Evolutionary conservation across 2,113 vertebrate species (phyloP).

Genomic region (Scortum barcoo): DNA sequence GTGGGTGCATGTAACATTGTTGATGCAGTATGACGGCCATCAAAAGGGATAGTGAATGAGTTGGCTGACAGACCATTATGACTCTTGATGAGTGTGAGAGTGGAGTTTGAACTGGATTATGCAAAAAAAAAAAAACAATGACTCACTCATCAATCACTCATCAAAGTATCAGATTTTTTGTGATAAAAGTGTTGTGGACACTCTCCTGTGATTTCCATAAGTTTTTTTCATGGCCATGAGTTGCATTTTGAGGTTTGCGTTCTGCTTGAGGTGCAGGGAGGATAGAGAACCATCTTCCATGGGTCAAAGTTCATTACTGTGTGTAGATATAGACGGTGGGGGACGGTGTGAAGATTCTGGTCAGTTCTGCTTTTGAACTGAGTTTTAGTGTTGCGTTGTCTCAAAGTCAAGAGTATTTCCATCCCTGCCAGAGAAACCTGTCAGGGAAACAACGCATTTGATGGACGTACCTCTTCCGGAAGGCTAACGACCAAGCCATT

Average conservation of each 20-base stretch:
- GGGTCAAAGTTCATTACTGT: background rate
- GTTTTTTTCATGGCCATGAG: background rate
- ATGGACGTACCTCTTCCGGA: conserved; percentile 93
- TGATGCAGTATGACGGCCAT: conserved; percentile 1
- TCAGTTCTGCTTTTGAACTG: conserved; percentile 7
- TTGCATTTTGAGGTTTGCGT: background rate
- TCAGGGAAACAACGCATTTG: conserved; percentile 12
- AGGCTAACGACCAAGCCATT: conserved; percentile 96
- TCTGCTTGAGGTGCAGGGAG: background rate
- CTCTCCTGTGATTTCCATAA: background rate
- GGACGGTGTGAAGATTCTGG: background rate
- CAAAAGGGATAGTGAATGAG: background rate
- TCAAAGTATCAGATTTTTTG: too few species aligned
- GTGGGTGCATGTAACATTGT: background rate
- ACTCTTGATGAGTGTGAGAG: too few species aligned
- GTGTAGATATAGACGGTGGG: background rate
- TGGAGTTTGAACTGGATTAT: too few species aligned
- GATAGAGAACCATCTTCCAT: background rate
- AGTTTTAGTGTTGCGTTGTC: conserved; percentile 24
- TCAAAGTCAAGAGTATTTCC: conserved; percentile 3
- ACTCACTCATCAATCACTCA: too few species aligned
- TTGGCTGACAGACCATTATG: background rate
- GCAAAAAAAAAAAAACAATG: too few species aligned
- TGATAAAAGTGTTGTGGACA: background rate
- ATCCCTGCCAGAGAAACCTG: conserved; percentile 7